Percentiles rank a stretch among this genome's conserved stretches.
Conservation (phyloP, 2,113 vertebrate genomes). For the Procapra przewalskii region DNA sequence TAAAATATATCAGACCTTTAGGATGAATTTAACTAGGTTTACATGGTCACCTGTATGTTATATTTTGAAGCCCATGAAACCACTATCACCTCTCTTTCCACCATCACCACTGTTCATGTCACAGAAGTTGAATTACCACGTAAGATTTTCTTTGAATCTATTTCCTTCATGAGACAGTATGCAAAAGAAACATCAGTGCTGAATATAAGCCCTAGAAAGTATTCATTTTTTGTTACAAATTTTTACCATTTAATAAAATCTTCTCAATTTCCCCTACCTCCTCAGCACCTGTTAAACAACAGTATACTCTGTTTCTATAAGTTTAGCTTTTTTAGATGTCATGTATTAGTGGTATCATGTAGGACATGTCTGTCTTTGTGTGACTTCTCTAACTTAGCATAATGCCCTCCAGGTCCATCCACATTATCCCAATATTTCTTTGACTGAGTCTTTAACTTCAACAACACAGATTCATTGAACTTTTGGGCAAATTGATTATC, state of each 20-base stretch:
- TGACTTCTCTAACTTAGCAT: neutral
- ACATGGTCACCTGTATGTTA: neutral
- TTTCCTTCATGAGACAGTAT: neutral
- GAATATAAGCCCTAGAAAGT: neutral
- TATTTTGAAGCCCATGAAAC: neutral
- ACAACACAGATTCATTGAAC: neutral
- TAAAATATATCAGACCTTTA: neutral
- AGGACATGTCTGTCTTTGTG: neutral
- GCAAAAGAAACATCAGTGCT: neutral
- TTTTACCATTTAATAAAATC: neutral
- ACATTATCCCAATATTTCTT: neutral
- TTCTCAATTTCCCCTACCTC: neutral
- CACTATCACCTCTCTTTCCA: neutral
- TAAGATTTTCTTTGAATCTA: neutral
- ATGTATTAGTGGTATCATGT: neutral
- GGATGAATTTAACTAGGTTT: neutral
- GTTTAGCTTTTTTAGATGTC: neutral
- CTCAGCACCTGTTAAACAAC: neutral
- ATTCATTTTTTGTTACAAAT: neutral
- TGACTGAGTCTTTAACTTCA: neutral
- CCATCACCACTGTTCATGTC: neutral
- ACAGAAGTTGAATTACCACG: neutral
- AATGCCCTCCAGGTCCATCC: neutral
- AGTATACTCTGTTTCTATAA: neutral
- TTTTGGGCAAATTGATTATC: neutral